These are phyloP conservation scores for Tribolium freemani DNA, from an alignment of 2,888 invertebrate species.

Conservation along the genomic window DNA sequence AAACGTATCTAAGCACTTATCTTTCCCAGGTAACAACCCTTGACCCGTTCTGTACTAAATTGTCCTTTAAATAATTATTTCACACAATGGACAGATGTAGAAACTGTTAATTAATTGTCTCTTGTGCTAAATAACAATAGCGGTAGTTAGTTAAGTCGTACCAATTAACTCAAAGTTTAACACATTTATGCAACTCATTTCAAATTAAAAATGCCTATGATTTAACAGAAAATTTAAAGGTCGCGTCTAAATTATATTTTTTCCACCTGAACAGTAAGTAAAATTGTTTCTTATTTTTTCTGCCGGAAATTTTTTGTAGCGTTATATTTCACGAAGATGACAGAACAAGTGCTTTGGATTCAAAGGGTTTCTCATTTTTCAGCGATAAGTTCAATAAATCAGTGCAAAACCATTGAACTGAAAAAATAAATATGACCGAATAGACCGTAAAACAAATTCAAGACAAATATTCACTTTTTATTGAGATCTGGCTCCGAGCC, in stretches of 20 bases:
- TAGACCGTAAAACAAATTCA: background rate
- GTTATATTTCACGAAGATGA: background rate
- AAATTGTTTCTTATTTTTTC: background rate
- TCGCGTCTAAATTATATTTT: background rate
- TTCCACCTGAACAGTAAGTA: background rate
- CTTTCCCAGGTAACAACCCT: background rate
- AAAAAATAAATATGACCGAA: background rate
- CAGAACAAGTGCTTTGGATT: background rate
- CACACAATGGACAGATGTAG: background rate
- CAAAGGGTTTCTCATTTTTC: background rate
- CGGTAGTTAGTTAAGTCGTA: background rate
- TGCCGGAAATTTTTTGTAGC: background rate
- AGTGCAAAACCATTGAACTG: background rate
- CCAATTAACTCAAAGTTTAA: too few relatives aligned
- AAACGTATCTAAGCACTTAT: background rate
- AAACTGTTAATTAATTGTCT: background rate
- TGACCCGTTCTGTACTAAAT: background rate
- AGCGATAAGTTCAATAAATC: background rate
- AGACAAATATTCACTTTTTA: background rate
- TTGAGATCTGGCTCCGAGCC: background rate
- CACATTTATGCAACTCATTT: too few relatives aligned
- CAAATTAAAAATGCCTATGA: too few relatives aligned
- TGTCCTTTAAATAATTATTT: background rate
- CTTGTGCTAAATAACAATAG: background rate
- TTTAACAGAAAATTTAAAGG: too few relatives aligned